Evolutionary conservation across 2,888 invertebrate genomes (phyloP).

Genomic region (Dasysyrphus tricinctus): DNA sequence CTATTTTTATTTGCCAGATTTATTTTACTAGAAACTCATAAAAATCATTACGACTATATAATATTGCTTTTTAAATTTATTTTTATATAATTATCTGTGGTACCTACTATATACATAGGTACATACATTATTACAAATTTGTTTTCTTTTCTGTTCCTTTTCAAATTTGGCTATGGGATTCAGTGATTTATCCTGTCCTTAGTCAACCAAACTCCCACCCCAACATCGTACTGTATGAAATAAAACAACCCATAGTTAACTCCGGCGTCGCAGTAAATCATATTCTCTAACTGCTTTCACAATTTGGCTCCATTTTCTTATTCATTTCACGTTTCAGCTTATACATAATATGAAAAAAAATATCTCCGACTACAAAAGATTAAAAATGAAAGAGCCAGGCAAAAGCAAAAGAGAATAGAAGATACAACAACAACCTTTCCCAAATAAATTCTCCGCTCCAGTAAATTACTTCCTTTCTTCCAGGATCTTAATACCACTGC

Average conservation of each 20-base stretch:
- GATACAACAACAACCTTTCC: constrained; percentile 52
- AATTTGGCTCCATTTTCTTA: constrained; percentile 48
- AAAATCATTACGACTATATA: no score
- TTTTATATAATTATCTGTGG: no score
- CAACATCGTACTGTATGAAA: not conserved
- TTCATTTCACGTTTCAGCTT: constrained; percentile 45
- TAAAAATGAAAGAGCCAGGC: constrained; percentile 5
- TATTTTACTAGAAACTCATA: no score
- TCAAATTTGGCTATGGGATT: not conserved
- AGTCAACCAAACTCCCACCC: not conserved
- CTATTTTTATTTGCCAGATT: no score
- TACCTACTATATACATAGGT: no score
- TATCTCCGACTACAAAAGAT: constrained; percentile 35
- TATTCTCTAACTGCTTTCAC: constrained; percentile 46
- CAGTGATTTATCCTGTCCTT: not conserved
- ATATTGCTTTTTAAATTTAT: no score
- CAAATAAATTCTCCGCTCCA: constrained; percentile 66
- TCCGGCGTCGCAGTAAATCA: constrained; percentile 60
- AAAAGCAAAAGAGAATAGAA: constrained; percentile 16
- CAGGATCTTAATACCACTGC: not conserved
- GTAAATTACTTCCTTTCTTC: constrained; percentile 64
- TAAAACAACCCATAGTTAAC: constrained; percentile 13
- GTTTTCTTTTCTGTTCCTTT: not conserved
- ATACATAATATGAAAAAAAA: constrained; percentile 13
- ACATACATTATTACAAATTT: not conserved